Evolutionary conservation across 2,113 vertebrate species (phyloP).

Genomic region (Stomatorhinus ivindoensis): DNA sequence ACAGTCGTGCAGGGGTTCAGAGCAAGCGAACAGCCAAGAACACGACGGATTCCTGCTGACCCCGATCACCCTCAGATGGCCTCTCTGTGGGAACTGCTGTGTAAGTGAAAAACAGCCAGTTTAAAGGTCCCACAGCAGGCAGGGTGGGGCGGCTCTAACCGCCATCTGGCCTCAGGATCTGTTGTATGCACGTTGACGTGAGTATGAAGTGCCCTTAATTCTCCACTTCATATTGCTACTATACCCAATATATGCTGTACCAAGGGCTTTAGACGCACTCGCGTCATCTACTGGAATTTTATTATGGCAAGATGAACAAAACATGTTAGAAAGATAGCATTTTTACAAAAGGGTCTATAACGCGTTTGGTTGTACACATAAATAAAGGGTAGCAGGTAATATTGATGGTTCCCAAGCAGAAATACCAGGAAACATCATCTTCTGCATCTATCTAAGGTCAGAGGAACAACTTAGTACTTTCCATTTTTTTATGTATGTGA

Average conservation of each 20-base stretch:
- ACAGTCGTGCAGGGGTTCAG: background rate
- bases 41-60: background rate
- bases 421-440: background rate
- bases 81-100: slow-evolving; percentile 15
- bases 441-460: background rate
- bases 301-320: background rate
- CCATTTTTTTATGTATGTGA: background rate
- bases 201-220: slow-evolving; percentile 25
- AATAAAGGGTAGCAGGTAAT: background rate
- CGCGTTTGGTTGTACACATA: background rate
- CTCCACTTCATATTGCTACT: slow-evolving; percentile 13
- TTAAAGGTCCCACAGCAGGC: slow-evolving; percentile 40
- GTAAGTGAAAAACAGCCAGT: slow-evolving; percentile 43
- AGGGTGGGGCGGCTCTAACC: slow-evolving; percentile 30
- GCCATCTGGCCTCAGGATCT: slow-evolving; percentile 48
- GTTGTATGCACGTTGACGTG: slow-evolving; percentile 32
- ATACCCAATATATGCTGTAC: background rate
- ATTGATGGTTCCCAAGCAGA: background rate
- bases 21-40: background rate
- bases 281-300: background rate
- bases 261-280: background rate
- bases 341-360: background rate
- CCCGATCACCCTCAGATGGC: slow-evolving; percentile 6
- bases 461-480: background rate
- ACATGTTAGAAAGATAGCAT: background rate